phyloP scores from a whole-genome alignment of 1,140 invertebrate species.

The Drosophila athabasca region DNA sequence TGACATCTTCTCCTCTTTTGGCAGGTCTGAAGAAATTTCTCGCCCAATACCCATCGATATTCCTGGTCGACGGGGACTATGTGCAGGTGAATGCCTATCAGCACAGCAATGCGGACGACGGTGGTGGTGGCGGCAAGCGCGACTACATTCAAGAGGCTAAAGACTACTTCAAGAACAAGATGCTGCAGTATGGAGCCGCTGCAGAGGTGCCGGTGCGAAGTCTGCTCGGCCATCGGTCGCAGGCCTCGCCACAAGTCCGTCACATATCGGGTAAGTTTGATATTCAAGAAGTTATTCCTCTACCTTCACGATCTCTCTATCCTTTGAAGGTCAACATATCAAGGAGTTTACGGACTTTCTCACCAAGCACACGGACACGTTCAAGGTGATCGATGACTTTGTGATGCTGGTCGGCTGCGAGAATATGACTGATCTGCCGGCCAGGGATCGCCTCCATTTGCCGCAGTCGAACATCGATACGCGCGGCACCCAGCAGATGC shows the following conservation, averaged over 20 bases:
- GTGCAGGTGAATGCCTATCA: slow-evolving; percentile 93
- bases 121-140: slow-evolving; percentile 86
- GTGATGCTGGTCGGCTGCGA: slow-evolving; percentile 87
- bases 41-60: slow-evolving; percentile 95
- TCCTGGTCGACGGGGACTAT: slow-evolving; percentile 95
- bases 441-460: slow-evolving; percentile 86
- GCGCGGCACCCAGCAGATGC: slow-evolving; percentile 89
- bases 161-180: slow-evolving; percentile 96
- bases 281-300: neutral
- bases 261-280: slow-evolving; percentile 90
- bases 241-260: slow-evolving; percentile 96
- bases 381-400: slow-evolving; percentile 94
- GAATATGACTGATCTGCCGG: slow-evolving; percentile 85
- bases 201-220: slow-evolving; percentile 97
- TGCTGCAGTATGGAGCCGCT: slow-evolving; percentile 94
- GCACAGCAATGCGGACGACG: slow-evolving; percentile 84
- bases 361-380: slow-evolving; percentile 92
- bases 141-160: slow-evolving; percentile 97
- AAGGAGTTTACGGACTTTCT: slow-evolving; percentile 97
- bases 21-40: slow-evolving; percentile 94
- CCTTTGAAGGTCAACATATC: slow-evolving; percentile 90
- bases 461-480: slow-evolving; percentile 92
- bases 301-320: neutral
- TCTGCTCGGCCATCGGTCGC: slow-evolving; percentile 95
- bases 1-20: slow-evolving; percentile 46